A percentile compares a stretch with the other conserved stretches of the same genome.
These are phyloP conservation scores for Mesochorus sp. DNA, from an alignment of 2,888 invertebrate species.

Conservation along the genomic window DNA sequence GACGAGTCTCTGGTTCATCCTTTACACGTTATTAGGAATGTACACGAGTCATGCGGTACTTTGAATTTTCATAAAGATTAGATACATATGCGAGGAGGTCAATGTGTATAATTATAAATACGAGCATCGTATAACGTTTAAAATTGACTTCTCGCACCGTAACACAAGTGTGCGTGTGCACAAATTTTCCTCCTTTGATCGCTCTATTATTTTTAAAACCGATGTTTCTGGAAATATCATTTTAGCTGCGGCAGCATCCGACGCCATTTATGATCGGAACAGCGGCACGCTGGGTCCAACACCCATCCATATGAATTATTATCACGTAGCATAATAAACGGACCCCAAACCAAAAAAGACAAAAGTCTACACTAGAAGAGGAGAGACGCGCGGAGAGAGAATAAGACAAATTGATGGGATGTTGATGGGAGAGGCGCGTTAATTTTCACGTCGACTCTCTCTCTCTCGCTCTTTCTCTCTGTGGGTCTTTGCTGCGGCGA, in stretches of 20 bases:
- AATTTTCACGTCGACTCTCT: constrained; percentile 56
- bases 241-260: neutral
- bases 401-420: constrained; percentile 45
- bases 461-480: constrained; percentile 25
- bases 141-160: no score
- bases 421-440: constrained; percentile 60
- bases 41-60: no score
- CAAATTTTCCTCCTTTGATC: no score
- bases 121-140: no score
- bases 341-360: constrained; percentile 1
- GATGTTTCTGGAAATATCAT: neutral
- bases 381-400: constrained; percentile 13
- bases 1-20: constrained; percentile 13
- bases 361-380: constrained; percentile 12
- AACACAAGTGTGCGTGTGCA: no score
- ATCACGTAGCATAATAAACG: constrained; percentile 2
- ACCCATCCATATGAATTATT: constrained; percentile 37
- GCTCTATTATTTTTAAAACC: neutral
- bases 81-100: no score
- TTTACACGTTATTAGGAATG: no score
- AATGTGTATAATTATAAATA: no score
- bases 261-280: constrained; percentile 4
- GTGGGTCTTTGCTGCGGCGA: constrained; percentile 61
- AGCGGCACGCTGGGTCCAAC: neutral
- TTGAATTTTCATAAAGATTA: no score